A percentile compares a stretch with the other conserved stretches of the same genome.
Conservation (phyloP, 2,797 vertebrate genomes). For the Myioborus melanocephalus region DNA sequence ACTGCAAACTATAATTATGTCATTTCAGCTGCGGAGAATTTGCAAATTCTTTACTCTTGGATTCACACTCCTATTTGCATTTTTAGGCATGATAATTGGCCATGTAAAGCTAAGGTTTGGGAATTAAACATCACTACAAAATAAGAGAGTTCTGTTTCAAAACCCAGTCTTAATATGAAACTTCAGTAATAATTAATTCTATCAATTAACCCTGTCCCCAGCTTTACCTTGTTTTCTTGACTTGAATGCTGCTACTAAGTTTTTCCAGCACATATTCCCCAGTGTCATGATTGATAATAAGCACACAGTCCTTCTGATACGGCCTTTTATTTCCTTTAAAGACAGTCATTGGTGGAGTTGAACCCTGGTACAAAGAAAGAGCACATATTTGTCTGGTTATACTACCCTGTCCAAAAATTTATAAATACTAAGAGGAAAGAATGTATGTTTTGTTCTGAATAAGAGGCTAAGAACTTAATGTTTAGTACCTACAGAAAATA, state of each 20-base stretch:
- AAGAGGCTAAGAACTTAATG: background rate
- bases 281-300: conserved; percentile 98
- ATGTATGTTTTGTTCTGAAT: background rate
- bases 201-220: background rate
- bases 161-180: background rate
- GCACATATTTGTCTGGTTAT: conserved; percentile 5
- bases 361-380: conserved; percentile 81
- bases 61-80: background rate
- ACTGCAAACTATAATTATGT: background rate
- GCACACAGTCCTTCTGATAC: conserved; percentile 98
- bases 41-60: background rate
- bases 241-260: conserved; percentile 97
- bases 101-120: background rate
- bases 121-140: conserved; percentile 1
- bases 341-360: conserved; percentile 96
- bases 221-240: conserved; percentile 97
- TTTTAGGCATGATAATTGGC: background rate
- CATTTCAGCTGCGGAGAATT: background rate
- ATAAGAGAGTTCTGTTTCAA: background rate
- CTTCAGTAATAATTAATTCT: background rate
- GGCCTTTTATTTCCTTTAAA: conserved; percentile 98
- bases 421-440: background rate
- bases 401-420: background rate
- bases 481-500: background rate
- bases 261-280: conserved; percentile 97